Evolutionary conservation across 2,888 invertebrate species (phyloP).

Genomic region (Andricus curvator): DNA sequence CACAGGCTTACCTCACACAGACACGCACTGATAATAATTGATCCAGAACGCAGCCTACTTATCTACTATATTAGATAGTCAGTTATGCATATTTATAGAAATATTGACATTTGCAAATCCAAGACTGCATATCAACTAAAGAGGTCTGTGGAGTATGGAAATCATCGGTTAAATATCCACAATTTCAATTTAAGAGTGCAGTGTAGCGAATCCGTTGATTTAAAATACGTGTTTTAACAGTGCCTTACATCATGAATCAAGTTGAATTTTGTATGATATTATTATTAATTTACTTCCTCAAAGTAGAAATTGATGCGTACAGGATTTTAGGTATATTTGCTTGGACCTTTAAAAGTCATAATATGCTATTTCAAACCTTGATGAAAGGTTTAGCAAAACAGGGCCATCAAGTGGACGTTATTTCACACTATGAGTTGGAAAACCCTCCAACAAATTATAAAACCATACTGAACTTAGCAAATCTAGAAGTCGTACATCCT

Average conservation of each 20-base stretch:
- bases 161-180: neutral
- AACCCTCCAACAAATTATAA: conserved; percentile 73
- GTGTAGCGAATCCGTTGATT: neutral
- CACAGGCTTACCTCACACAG: too few relatives aligned
- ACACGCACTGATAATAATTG: too few relatives aligned
- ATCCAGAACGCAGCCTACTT: too few relatives aligned
- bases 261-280: neutral
- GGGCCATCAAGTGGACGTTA: conserved; percentile 78
- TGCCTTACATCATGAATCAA: neutral
- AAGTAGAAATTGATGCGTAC: conserved; percentile 29
- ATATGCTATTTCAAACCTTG: conserved; percentile 77
- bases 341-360: conserved; percentile 79
- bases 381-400: conserved; percentile 77
- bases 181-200: neutral
- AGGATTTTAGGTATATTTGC: conserved; percentile 78
- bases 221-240: neutral
- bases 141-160: too few relatives aligned
- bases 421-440: conserved; percentile 73
- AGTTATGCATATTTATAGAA: neutral
- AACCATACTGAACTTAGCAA: conserved; percentile 70
- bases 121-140: neutral
- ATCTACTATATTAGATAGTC: neutral
- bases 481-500: conserved; percentile 56
- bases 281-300: neutral
- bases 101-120: neutral